Evolutionary conservation across 2,113 vertebrate genomes (phyloP).

Genomic region (Syngnathus typhle): DNA sequence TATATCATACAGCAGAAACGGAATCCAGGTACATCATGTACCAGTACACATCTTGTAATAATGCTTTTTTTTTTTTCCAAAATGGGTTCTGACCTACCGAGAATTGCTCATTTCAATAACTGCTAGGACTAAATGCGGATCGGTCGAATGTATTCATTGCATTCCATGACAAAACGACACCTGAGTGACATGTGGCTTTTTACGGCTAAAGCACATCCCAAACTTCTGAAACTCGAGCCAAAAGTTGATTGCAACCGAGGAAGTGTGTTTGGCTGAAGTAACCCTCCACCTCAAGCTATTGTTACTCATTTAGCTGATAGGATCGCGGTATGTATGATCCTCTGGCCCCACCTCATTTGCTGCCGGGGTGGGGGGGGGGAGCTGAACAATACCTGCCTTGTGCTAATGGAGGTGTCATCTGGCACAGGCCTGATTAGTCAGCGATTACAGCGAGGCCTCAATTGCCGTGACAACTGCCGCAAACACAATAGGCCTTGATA

Average conservation of each 20-base stretch:
- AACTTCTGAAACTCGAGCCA: slow-evolving; percentile 11
- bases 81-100: background rate
- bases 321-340: slow-evolving; percentile 49
- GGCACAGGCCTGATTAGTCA: slow-evolving; percentile 73
- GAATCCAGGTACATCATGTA: too few species aligned
- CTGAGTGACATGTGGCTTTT: slow-evolving; percentile 28
- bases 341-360: slow-evolving; percentile 25
- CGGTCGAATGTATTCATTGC: slow-evolving; percentile 4
- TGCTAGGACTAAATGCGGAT: background rate
- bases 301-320: slow-evolving; percentile 52
- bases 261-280: slow-evolving; percentile 10
- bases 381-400: slow-evolving; percentile 69
- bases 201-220: slow-evolving; percentile 20
- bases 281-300: slow-evolving; percentile 55
- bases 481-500: slow-evolving; percentile 71
- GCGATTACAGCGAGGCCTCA: slow-evolving; percentile 74
- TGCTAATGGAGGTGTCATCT: slow-evolving; percentile 69
- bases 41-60: background rate
- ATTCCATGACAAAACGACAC: slow-evolving; percentile 29
- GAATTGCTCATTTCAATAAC: background rate
- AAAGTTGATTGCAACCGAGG: slow-evolving; percentile 23
- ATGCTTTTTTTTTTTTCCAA: background rate
- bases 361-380: slow-evolving; percentile 23
- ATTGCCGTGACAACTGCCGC: slow-evolving; percentile 74
- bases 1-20: too few species aligned